These are phyloP conservation scores for cat (Felis catus) DNA, from an alignment of 2,113 vertebrate genomes.

Conservation along the genomic window F.catus_Fca126_mat1.0 CM031415.1:23399001-23399500, in stretches of 20 bases:
- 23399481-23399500: neutral
- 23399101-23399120: rapidly evolving
- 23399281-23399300: neutral
- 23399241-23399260: neutral
- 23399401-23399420: neutral
- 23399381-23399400: neutral
- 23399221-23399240: neutral
- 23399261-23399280: neutral
- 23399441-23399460: neutral
- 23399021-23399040: neutral
- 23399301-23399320: neutral
- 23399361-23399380: neutral
- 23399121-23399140: neutral
- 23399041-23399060: neutral
- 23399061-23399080: neutral
- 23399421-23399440: neutral
- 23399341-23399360: neutral
- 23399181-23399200: rapidly evolving
- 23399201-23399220: neutral
- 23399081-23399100: neutral
- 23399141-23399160: neutral
- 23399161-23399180: neutral
- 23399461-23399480: neutral
- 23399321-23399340: neutral
- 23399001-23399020: neutral